Percentiles rank a stretch among this genome's conserved stretches.
Evolutionary conservation across 2,888 invertebrate species (phyloP).

Genomic region (Amphipyra berbera): DNA sequence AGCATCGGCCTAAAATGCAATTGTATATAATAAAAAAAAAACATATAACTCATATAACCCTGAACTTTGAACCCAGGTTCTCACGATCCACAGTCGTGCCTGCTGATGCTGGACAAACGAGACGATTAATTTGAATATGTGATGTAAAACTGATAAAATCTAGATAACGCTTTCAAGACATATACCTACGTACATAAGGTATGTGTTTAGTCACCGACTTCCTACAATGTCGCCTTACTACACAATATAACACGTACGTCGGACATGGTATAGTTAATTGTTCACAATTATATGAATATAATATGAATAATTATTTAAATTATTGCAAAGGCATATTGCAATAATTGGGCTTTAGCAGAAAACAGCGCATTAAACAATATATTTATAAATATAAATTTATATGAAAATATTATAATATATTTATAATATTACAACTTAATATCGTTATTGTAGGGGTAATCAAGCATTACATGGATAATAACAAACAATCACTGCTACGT

Average conservation of each 20-base stretch:
- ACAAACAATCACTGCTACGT: too few relatives aligned
- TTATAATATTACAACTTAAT: too few relatives aligned
- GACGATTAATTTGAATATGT: neutral
- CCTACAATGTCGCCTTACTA: conserved; percentile 26
- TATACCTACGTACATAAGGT: conserved; percentile 16
- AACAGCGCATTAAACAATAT: conserved; percentile 1
- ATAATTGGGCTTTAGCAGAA: conserved; percentile 4
- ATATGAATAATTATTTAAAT: conserved; percentile 11
- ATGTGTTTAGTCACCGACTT: conserved; percentile 44
- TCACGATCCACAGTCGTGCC: neutral
- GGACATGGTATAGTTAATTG: conserved; percentile 31
- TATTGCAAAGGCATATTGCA: too few relatives aligned
- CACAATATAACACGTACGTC: conserved; percentile 48
- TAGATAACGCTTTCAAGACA: conserved; percentile 27
- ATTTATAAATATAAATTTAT: too few relatives aligned
- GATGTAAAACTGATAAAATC: conserved; percentile 15
- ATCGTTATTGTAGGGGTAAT: too few relatives aligned
- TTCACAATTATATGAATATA: conserved; percentile 18
- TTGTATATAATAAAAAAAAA: too few relatives aligned
- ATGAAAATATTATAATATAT: too few relatives aligned
- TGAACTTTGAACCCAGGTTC: neutral
- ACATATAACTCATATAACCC: too few relatives aligned
- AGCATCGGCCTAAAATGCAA: too few relatives aligned
- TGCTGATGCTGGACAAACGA: neutral
- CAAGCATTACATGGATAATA: too few relatives aligned